These are phyloP conservation scores for Pecten maximus DNA, from an alignment of 2,888 invertebrate genomes.

Conservation along the genomic window DNA sequence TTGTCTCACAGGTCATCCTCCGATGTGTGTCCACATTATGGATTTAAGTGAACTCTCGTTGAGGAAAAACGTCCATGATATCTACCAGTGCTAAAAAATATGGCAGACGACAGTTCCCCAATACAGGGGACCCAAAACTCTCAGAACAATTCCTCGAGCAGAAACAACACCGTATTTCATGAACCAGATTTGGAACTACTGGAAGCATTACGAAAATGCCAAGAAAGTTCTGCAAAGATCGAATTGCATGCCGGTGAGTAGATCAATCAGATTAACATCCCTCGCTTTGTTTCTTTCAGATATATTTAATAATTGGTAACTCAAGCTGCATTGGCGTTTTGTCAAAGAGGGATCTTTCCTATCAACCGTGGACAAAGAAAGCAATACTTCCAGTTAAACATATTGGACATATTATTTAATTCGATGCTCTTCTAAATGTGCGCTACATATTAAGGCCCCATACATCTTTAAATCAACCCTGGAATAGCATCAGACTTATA, in stretches of 20 bases:
- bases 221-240: slow-evolving; percentile 15
- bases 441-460: too few species aligned
- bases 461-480: too few species aligned
- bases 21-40: not conserved
- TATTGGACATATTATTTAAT: too few species aligned
- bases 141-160: not conserved
- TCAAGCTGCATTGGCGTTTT: not conserved
- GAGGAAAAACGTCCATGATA: not conserved
- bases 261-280: not conserved
- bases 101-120: not conserved
- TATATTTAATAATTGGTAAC: not conserved
- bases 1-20: not conserved
- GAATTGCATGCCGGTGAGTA: not conserved
- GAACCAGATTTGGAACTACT: not conserved
- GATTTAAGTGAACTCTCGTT: not conserved
- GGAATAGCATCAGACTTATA: too few species aligned
- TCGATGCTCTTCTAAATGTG: too few species aligned
- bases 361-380: too few species aligned
- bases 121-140: not conserved
- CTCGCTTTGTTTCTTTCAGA: not conserved
- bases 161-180: not conserved
- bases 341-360: too few species aligned
- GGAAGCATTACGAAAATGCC: not conserved
- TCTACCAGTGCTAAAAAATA: not conserved
- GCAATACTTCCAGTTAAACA: too few species aligned